A percentile compares a stretch with the other conserved stretches of the same genome.
phyloP scores from a whole-genome alignment of 2,797 vertebrate genomes.

The Cynopterus sphinx region DNA sequence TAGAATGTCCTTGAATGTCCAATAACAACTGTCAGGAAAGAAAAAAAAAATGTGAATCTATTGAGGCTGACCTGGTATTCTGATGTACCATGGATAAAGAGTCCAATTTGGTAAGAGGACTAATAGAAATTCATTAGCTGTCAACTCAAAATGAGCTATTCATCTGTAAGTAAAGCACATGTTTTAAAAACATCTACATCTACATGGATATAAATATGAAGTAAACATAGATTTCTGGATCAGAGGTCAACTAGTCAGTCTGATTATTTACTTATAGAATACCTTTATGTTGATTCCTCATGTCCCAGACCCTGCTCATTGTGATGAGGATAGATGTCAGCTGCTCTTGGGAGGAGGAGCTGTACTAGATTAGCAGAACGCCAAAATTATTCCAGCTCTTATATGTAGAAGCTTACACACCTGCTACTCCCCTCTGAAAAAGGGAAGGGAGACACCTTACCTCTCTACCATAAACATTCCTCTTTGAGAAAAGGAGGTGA shows the following conservation, averaged over 20 bases:
- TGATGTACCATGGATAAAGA: not conserved
- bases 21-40: not conserved
- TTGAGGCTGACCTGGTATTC: not conserved
- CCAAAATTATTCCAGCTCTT: not conserved
- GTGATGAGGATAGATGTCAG: not conserved
- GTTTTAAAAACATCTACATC: not conserved
- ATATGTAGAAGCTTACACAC: not conserved
- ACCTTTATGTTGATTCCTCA: not conserved
- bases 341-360: too few species aligned
- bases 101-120: not conserved
- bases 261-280: not conserved
- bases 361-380: not conserved
- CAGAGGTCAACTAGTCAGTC: not conserved
- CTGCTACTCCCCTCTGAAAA: not conserved
- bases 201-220: not conserved
- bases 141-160: not conserved
- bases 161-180: not conserved
- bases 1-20: not conserved
- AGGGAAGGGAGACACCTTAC: not conserved
- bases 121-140: not conserved
- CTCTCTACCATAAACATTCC: not conserved
- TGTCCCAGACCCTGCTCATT: not conserved
- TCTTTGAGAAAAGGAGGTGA: not conserved
- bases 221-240: not conserved
- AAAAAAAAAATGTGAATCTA: not conserved